Evolutionary conservation across 2,797 vertebrate genomes (phyloP).

Genomic region (Chloroceryle inda): DNA sequence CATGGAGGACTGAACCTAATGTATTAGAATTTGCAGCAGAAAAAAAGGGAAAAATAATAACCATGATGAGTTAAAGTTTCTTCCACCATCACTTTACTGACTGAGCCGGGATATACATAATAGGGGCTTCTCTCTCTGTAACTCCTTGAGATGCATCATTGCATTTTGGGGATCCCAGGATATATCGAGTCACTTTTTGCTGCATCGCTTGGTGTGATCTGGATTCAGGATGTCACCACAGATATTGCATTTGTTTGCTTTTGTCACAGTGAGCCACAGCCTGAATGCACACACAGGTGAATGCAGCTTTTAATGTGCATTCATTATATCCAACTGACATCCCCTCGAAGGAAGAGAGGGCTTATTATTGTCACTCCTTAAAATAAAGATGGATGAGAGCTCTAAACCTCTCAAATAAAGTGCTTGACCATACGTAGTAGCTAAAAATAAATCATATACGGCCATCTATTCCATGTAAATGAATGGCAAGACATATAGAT

Average conservation of each 20-base stretch:
- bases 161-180: not conserved
- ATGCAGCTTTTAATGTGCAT: constrained; percentile 68
- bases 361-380: constrained; percentile 64
- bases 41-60: not conserved
- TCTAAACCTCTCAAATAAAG: constrained; percentile 73
- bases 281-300: constrained; percentile 47
- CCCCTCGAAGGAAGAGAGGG: constrained; percentile 34
- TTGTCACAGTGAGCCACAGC: constrained; percentile 26
- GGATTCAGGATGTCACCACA: constrained; percentile 20
- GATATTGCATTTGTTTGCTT: constrained; percentile 47
- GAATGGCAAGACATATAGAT: constrained; percentile 74
- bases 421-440: constrained; percentile 49
- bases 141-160: fast-evolving
- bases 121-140: not conserved
- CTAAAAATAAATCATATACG: constrained; percentile 76
- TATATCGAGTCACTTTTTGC: not conserved
- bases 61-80: not conserved
- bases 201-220: not conserved
- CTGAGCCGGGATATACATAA: not conserved
- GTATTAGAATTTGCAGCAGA: not conserved
- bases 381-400: constrained; percentile 75
- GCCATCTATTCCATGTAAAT: constrained; percentile 76
- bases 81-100: fast-evolving
- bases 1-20: not conserved
- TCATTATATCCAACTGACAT: constrained; percentile 68